Percentiles rank a stretch among this genome's conserved stretches.
Evolutionary conservation across 2,888 invertebrate species (phyloP).

Genomic region (Tipula unca): DNA sequence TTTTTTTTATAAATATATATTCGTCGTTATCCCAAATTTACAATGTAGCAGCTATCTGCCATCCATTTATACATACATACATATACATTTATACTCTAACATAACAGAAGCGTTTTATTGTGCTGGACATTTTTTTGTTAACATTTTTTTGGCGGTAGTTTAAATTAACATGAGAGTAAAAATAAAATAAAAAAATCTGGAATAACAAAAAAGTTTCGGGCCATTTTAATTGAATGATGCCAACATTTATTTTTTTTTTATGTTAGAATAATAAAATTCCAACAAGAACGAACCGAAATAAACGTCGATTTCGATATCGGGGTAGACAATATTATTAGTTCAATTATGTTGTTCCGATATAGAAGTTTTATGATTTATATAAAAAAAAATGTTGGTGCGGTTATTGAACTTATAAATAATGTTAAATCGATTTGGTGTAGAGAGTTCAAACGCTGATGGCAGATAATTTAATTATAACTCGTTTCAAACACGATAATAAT

Average conservation of each 20-base stretch:
- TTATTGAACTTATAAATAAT: neutral
- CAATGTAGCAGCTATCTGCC: neutral
- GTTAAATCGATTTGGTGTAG: neutral
- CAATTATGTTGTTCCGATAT: constrained; percentile 1
- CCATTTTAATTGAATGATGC: constrained; percentile 14
- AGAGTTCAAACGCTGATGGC: neutral
- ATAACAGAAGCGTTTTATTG: neutral
- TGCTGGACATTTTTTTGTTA: neutral
- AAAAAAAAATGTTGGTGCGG: neutral
- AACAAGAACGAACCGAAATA: neutral
- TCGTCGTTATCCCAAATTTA: neutral
- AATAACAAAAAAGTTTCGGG: neutral
- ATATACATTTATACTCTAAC: neutral
- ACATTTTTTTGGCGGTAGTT: neutral
- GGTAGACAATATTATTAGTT: neutral
- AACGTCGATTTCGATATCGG: neutral
- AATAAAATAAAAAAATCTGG: neutral
- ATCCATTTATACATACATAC: neutral
- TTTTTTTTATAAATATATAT: neutral
- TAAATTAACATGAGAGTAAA: neutral
- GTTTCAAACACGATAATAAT: neutral
- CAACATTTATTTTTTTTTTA: neutral
- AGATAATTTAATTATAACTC: neutral
- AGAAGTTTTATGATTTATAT: neutral
- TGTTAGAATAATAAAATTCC: neutral